A percentile compares a stretch with the other conserved stretches of the same genome.
Evolutionary conservation across 2,888 invertebrate species (phyloP).

Genomic region (Cyclophora punctaria): DNA sequence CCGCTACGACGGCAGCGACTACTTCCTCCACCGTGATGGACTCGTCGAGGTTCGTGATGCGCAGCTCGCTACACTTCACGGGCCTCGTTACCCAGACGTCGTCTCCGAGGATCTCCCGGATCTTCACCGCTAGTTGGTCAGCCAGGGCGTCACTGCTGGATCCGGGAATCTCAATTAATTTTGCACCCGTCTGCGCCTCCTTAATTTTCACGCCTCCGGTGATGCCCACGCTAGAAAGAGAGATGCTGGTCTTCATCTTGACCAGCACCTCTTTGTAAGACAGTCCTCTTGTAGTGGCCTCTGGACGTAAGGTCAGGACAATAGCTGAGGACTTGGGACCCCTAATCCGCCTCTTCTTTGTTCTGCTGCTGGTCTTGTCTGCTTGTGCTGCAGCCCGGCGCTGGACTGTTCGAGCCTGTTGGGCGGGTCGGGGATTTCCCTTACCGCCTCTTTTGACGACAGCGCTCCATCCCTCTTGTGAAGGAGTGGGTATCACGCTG

Average conservation of each 20-base stretch:
- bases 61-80: background rate
- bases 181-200: background rate
- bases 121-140: background rate
- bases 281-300: slow-evolving; percentile 2
- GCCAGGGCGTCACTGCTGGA: background rate
- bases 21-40: background rate
- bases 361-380: too few relatives aligned
- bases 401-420: too few relatives aligned
- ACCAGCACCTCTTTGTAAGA: background rate
- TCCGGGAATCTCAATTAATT: background rate
- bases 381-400: too few relatives aligned
- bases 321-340: slow-evolving; percentile 3
- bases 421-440: too few relatives aligned
- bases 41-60: background rate
- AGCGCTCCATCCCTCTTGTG: too few relatives aligned
- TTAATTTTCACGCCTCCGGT: background rate
- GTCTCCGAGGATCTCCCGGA: background rate
- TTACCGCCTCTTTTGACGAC: too few relatives aligned
- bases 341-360: too few relatives aligned
- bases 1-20: background rate
- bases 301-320: too few relatives aligned
- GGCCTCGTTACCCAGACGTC: background rate
- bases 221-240: background rate
- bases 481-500: too few relatives aligned
- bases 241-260: background rate